A percentile compares a stretch with the other conserved stretches of the same genome.
phyloP scores from a whole-genome alignment of 2,888 invertebrate species.

The Dexiosoma caninum region DNA sequence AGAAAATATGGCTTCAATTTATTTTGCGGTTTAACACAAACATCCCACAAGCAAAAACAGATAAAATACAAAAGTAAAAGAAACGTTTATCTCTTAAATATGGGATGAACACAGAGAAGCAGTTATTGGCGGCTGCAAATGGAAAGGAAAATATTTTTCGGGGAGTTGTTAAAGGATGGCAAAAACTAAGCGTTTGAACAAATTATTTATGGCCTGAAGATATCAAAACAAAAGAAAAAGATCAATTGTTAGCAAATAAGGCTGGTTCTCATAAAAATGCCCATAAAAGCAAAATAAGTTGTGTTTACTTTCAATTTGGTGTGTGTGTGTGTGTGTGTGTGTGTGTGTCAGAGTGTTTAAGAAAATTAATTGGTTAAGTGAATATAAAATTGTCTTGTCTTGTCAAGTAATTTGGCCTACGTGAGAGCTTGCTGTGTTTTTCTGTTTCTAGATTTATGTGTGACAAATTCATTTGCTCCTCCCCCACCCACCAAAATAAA shows the following conservation, averaged over 20 bases:
- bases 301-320: background rate
- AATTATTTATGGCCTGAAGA: conserved; percentile 17
- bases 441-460: no score
- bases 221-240: no score
- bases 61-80: background rate
- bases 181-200: background rate
- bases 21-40: conserved; percentile 53
- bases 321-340: no score
- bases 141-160: background rate
- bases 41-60: conserved; percentile 4
- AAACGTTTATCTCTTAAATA: conserved; percentile 22
- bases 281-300: no score
- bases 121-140: conserved; percentile 5
- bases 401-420: no score
- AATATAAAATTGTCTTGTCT: no score
- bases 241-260: background rate
- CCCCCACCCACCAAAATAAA: no score
- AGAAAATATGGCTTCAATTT: conserved; percentile 56
- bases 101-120: background rate
- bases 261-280: no score
- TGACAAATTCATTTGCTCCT: no score
- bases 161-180: background rate
- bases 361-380: no score
- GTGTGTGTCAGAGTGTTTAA: no score
- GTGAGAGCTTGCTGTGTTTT: no score